A percentile compares a stretch with the other conserved stretches of the same genome.
phyloP scores from a whole-genome alignment of 2,888 invertebrate species.

The Rhagonycha lutea region DNA sequence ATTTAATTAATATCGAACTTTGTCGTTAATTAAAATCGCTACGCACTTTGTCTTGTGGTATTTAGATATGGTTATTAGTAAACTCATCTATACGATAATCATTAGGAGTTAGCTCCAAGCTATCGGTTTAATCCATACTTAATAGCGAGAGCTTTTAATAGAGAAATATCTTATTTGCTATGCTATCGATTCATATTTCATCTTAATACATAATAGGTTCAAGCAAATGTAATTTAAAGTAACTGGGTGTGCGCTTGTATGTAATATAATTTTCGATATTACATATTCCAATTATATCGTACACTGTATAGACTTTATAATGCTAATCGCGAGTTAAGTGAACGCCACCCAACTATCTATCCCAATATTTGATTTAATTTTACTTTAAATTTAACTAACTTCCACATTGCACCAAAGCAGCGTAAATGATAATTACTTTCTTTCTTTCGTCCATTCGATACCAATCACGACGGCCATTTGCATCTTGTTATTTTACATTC shows the following conservation, averaged over 20 bases:
- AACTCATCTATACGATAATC: slow-evolving; percentile 25
- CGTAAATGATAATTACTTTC: slow-evolving; percentile 18
- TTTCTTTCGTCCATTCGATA: slow-evolving; percentile 19
- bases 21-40: slow-evolving; percentile 15
- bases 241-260: not conserved
- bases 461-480: slow-evolving; percentile 32
- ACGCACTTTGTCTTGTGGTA: slow-evolving; percentile 22
- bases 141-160: slow-evolving; percentile 15
- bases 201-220: slow-evolving; percentile 8
- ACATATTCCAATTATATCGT: not conserved
- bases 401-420: not conserved
- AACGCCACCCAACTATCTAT: not conserved
- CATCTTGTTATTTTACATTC: slow-evolving; percentile 32
- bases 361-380: not conserved
- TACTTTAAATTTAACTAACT: not conserved
- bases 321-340: not conserved
- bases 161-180: slow-evolving; percentile 24
- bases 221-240: not conserved
- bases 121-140: slow-evolving; percentile 23
- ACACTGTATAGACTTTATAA: not conserved
- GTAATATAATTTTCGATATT: not conserved
- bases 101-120: slow-evolving; percentile 24
- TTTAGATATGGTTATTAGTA: slow-evolving; percentile 24
- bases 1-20: slow-evolving; percentile 16
- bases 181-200: slow-evolving; percentile 19